phyloP scores from a whole-genome alignment of 2,113 vertebrate genomes.

The Onychostoma macrolepis region DNA sequence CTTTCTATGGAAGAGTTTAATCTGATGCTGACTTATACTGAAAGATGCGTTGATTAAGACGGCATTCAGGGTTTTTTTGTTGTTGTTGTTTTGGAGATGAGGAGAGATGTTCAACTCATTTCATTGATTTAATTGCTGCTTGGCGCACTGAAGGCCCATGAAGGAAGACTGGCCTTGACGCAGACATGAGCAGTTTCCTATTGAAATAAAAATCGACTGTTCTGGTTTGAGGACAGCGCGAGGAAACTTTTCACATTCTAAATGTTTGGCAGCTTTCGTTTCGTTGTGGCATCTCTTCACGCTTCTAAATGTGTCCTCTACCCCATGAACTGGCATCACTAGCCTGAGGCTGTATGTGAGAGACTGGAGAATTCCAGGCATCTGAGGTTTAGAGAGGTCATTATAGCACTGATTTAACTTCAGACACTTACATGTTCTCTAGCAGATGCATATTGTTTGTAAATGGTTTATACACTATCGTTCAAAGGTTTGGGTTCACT shows the following conservation, averaged over 20 bases:
- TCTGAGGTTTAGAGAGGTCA: not conserved
- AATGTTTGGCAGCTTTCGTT: not conserved
- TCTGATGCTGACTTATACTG: not conserved
- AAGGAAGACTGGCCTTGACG: not conserved
- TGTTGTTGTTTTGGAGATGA: not conserved
- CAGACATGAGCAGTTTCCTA: conserved; percentile 12
- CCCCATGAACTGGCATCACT: not conserved
- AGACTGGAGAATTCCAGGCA: not conserved
- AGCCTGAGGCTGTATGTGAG: not conserved
- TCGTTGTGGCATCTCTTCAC: not conserved
- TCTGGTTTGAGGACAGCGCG: not conserved
- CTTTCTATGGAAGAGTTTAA: not conserved
- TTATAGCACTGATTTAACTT: not conserved
- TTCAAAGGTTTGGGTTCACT: not conserved
- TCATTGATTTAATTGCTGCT: conserved; percentile 6
- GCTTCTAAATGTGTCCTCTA: not conserved
- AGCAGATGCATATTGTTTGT: not conserved
- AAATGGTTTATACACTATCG: not conserved
- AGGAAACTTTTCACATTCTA: not conserved
- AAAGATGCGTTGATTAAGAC: too few relatives aligned
- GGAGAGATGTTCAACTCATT: not conserved
- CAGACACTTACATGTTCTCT: not conserved
- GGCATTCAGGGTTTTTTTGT: not conserved
- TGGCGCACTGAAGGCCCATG: not conserved
- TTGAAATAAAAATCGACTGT: not conserved